Percentiles rank a stretch among this genome's conserved stretches.
These are phyloP conservation scores for Ridgeia piscesae DNA, from an alignment of 1,140 invertebrate species.

Conservation along the genomic window DNA sequence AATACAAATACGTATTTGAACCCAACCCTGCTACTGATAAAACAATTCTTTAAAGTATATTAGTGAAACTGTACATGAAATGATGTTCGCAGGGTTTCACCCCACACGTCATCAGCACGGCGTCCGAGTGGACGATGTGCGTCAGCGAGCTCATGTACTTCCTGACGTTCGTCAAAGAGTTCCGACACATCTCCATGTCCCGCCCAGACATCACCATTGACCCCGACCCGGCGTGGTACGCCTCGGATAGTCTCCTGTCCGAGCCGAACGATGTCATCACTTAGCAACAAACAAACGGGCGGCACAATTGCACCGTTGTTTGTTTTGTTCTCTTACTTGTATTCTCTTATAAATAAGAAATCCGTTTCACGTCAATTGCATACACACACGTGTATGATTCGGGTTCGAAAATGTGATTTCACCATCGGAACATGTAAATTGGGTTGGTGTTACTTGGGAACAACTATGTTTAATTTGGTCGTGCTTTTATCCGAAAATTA, in stretches of 20 bases:
- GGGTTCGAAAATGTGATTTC: too few relatives aligned
- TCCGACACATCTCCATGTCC: not conserved
- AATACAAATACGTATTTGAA: too few relatives aligned
- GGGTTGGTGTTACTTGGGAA: too few relatives aligned
- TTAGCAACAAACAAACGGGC: not conserved
- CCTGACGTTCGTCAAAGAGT: constrained; percentile 8
- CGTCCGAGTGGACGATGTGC: constrained; percentile 17
- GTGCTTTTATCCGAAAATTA: not conserved
- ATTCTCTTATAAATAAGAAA: too few relatives aligned
- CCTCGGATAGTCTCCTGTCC: not conserved
- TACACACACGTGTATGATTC: too few relatives aligned
- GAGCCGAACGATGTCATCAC: not conserved
- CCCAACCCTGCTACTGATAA: too few relatives aligned
- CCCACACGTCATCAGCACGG: constrained; percentile 12
- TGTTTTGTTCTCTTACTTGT: not conserved
- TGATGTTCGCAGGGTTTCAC: constrained; percentile 10
- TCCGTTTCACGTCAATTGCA: too few relatives aligned
- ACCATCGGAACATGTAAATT: too few relatives aligned
- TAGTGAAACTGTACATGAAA: not conserved
- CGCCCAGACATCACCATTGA: not conserved
- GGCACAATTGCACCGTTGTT: not conserved
- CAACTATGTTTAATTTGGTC: not conserved
- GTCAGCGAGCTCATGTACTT: constrained; percentile 2
- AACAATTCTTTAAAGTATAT: too few relatives aligned
- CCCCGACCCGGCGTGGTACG: not conserved